These are phyloP conservation scores for Lonchura striata DNA, from an alignment of 2,113 vertebrate species.

Conservation along the genomic window DNA sequence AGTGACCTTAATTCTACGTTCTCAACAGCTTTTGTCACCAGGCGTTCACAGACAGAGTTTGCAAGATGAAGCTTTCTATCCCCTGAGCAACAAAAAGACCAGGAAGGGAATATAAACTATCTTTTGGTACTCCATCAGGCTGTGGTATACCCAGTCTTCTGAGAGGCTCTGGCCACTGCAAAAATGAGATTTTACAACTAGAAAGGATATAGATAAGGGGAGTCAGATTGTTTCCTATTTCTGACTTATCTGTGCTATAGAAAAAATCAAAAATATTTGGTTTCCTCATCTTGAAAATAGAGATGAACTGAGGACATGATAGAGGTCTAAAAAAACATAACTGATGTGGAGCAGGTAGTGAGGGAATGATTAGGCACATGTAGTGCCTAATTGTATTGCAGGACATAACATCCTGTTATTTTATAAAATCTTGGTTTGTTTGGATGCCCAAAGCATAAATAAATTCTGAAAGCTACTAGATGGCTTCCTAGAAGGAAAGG, in stretches of 20 bases:
- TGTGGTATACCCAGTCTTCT: background rate
- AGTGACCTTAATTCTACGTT: background rate
- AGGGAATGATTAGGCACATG: background rate
- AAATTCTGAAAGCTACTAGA: background rate
- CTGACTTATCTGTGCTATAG: background rate
- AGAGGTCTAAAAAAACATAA: background rate
- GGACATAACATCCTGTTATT: background rate
- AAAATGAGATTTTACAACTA: background rate
- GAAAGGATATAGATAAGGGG: background rate
- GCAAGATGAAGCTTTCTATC: background rate
- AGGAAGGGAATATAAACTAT: background rate
- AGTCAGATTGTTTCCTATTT: background rate
- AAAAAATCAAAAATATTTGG: background rate
- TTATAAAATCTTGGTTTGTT: background rate
- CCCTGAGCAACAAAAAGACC: background rate
- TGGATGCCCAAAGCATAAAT: background rate
- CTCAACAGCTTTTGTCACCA: background rate
- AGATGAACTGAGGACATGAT: background rate
- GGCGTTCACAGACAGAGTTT: background rate
- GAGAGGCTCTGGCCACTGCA: background rate
- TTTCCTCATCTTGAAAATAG: background rate
- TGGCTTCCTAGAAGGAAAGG: background rate
- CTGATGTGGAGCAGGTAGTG: fast-evolving
- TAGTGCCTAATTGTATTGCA: background rate
- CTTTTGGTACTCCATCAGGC: background rate